phyloP scores from a whole-genome alignment of 2,113 vertebrate species.

The Nothoprocta perdicaria region DNA sequence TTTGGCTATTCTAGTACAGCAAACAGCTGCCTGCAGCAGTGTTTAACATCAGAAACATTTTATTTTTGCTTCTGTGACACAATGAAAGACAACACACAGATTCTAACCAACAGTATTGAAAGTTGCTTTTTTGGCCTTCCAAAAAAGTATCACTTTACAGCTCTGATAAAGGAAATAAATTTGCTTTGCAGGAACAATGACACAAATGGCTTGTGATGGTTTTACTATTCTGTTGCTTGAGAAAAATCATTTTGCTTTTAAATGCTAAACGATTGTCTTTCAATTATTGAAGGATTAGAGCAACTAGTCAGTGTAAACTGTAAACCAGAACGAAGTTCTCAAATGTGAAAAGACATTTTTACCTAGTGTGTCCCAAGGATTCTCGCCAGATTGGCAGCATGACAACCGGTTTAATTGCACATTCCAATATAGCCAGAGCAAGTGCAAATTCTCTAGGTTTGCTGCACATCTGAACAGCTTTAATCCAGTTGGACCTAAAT shows the following conservation, averaged over 20 bases:
- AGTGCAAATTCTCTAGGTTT: slow-evolving; percentile 97
- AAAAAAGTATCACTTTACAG: neutral
- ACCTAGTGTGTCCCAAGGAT: slow-evolving; percentile 96
- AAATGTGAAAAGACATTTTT: slow-evolving; percentile 24
- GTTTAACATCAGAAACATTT: neutral
- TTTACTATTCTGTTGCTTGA: neutral
- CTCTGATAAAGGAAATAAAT: neutral
- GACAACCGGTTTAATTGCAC: slow-evolving; percentile 98
- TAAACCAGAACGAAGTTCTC: neutral
- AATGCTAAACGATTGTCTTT: neutral
- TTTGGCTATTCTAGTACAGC: neutral
- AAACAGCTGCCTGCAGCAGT: neutral
- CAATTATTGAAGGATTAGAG: neutral
- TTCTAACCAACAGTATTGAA: neutral
- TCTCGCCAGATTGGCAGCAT: slow-evolving; percentile 96
- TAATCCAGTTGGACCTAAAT: slow-evolving; percentile 96
- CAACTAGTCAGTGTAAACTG: neutral
- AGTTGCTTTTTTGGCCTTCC: neutral
- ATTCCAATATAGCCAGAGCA: slow-evolving; percentile 96
- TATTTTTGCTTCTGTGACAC: neutral
- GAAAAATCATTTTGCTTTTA: neutral
- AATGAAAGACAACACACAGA: neutral
- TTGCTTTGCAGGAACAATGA: neutral
- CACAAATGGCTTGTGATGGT: neutral
- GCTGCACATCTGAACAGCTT: slow-evolving; percentile 99